A percentile compares a stretch with the other conserved stretches of the same genome.
Conservation (phyloP, 2,888 invertebrate genomes). For the Chromoteleia sp. region DNA sequence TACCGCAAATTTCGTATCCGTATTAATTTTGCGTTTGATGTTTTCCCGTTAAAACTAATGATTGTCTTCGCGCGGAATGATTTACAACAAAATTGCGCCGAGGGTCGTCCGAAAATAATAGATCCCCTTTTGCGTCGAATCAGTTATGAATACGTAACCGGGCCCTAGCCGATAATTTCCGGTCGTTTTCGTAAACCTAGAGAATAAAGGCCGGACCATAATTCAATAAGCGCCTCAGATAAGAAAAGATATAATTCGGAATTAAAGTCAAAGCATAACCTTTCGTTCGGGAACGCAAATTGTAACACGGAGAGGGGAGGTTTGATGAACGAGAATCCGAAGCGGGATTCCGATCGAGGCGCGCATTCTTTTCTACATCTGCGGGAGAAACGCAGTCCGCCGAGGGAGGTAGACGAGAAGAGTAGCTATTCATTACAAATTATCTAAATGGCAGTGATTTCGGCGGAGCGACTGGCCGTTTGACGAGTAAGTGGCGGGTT, state of each 20-base stretch:
- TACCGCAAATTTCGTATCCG: conserved; percentile 32
- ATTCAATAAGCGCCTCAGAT: conserved; percentile 62
- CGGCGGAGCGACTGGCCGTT: conserved; percentile 83
- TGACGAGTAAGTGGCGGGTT: conserved; percentile 85
- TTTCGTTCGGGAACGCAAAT: conserved; percentile 30
- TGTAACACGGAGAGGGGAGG: conserved; percentile 54
- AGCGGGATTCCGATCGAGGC: conserved; percentile 57
- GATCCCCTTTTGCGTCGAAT: conserved; percentile 9
- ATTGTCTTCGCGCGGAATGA: conserved; percentile 12
- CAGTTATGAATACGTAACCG: conserved; percentile 40
- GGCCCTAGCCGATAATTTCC: conserved; percentile 39
- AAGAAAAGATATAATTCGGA: conserved; percentile 62
- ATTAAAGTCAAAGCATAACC: conserved; percentile 33
- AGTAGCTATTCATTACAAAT: conserved; percentile 87
- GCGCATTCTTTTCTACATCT: conserved; percentile 68
- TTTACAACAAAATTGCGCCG: conserved; percentile 24
- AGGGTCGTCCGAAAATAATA: conserved; percentile 19
- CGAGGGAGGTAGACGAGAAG: conserved; percentile 75
- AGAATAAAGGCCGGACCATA: conserved; percentile 43
- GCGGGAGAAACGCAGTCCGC: conserved; percentile 58
- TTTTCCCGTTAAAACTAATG: conserved; percentile 4
- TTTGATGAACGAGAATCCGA: conserved; percentile 57
- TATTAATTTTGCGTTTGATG: conserved; percentile 29
- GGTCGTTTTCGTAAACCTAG: conserved; percentile 21
- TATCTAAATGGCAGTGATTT: conserved; percentile 87